Percentiles rank a stretch among this genome's conserved stretches.
Evolutionary conservation across 2,888 invertebrate genomes (phyloP).

Genomic region (Pachymerium ferrugineum): DNA sequence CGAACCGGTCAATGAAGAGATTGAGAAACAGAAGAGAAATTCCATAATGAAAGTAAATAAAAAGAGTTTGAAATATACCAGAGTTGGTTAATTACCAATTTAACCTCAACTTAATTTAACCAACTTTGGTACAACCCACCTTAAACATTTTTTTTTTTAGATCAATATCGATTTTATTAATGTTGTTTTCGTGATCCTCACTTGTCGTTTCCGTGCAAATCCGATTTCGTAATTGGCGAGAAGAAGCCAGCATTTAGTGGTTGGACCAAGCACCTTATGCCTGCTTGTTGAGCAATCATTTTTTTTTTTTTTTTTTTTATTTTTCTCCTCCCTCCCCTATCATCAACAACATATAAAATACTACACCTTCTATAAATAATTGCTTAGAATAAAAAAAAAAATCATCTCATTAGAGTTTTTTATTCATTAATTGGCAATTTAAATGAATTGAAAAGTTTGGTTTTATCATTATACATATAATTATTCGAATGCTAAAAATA

Average conservation of each 20-base stretch:
- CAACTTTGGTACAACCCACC: too few species aligned
- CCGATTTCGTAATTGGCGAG: constrained; percentile 30
- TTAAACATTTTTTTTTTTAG: too few species aligned
- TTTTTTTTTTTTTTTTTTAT: background rate
- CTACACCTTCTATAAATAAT: constrained; percentile 6
- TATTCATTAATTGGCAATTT: background rate
- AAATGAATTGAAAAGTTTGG: background rate
- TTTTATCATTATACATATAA: background rate
- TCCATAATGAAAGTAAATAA: constrained; percentile 71
- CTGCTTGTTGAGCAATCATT: background rate
- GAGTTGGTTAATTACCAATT: background rate
- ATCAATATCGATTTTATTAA: too few species aligned
- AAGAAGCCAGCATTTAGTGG: constrained; percentile 15
- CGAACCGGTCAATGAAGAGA: constrained; percentile 62
- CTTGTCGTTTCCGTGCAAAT: constrained; percentile 17
- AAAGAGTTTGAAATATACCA: background rate
- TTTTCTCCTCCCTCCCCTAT: background rate
- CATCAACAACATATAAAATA: background rate
- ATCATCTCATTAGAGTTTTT: background rate
- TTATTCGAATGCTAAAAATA: background rate
- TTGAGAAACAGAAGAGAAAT: constrained; percentile 71
- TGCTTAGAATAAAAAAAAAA: background rate
- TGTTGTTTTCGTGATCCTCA: background rate
- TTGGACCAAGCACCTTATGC: background rate
- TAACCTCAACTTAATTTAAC: too few species aligned